Evolutionary conservation across 2,797 vertebrate genomes (phyloP), one percentile per base, ranked within the genome.

Genomic region (Coregonus ussuriensis): DNA sequence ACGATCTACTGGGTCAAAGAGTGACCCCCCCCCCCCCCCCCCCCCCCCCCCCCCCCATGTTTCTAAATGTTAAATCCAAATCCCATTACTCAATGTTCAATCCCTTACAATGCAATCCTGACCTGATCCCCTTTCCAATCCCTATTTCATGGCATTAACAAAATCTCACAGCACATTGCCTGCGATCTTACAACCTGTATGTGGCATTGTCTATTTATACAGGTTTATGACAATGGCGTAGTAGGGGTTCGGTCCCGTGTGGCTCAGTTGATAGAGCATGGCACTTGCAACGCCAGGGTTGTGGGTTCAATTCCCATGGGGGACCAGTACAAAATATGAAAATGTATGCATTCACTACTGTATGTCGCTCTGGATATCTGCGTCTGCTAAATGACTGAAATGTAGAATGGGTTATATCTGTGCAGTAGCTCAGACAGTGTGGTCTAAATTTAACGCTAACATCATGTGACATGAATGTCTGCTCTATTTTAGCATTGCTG

Each of bases 401-500:
- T 25, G 25, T 25, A 25, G 25, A 25, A 25, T 25, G 25, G 25
- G 25, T 25, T 25, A 25, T 25, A 25, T 25, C 25, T 25, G 16
- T 53, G 33, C 71, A 67, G 59, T 63, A 35, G 37, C 52, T 16
- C 68, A 37, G n/a, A 15, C 37, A 37, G n/a, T 37, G 15, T 51
- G 72, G 54, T 79, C 76, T 59, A 77, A 68, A 77, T 81, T 66
- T 62, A 25, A 78, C 52, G 9, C 11, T 21, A 11, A 71, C 53
- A 3, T 67, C 62, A 67, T 59, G 62, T 75, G 76, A 75, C 76
- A 71, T 31, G 29, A 59, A 71, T 66, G 73, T 75, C 72, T 75
- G 35, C 56, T 81, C 80, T 75, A 72, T 71, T 78, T 81, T 52
- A 76, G 56, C 71, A 52, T 18, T 71, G 54, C 53, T 66, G 33